Base-by-base conservation (phyloP, 2,888 invertebrate genomes). In the Xiphydria camelus region DNA sequence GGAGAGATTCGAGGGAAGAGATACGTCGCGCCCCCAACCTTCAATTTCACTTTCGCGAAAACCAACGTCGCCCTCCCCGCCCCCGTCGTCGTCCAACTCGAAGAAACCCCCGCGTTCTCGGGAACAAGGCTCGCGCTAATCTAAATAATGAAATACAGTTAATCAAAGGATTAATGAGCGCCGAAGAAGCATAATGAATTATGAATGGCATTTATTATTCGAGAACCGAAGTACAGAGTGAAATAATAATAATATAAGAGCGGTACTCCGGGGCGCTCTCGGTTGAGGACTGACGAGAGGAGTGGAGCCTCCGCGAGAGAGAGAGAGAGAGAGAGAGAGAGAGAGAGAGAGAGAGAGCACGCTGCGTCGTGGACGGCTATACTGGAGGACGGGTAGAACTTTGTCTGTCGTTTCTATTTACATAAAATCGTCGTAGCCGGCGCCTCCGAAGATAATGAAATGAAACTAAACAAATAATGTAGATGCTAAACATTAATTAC, bases 391-490 rank as follows among this genome's bases (percentile, higher is more conserved):
- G 49, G 52, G 49, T 41, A 46, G 62, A 64, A 68, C 62, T 68
- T 68, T 59, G 59, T 63, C 60, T 61, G 59, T 49, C 55, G 51
- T 52, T 48, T 57, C 57, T 68, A 68, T 72, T 72, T 72, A 68
- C 71, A 72, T 72, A 70, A 70, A 69, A 70, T 71, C 67, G 62
- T 66, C 66, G 59, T 62, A 53, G 55, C 59, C 62, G 57, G 54
- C 61, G 62, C 60, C 63, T 63, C 57, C 57, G 64, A 63, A 64
- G 67, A 70, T 70, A 69, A 69, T 71, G 66, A 70, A 72, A 70
- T 68, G 70, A 71, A 70, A 70, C 70, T 69, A 71, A 71, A 71
- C 71, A 72, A 72, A 72, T 71, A 71, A 72, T 69, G 70, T 65
- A 66, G 71, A 70, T 66, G 71, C 68, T 70, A 64, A 67, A 69